These are phyloP conservation scores for Eulemur macaco DNA, from an alignment of 2,113 vertebrate species.

Conservation along the genomic window DNA sequence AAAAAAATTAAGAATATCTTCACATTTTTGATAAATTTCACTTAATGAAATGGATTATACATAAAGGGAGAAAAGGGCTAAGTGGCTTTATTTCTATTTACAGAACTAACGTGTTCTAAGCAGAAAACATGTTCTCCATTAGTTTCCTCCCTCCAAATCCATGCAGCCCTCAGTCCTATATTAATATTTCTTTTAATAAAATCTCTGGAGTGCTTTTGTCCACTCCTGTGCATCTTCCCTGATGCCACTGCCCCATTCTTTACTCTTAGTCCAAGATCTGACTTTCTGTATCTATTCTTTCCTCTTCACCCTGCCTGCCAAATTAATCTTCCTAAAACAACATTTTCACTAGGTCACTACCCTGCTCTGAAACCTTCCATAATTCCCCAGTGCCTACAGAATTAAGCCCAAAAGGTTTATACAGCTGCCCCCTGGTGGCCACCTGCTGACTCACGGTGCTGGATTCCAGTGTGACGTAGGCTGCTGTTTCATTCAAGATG, in stretches of 20 bases:
- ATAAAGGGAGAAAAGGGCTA: background rate
- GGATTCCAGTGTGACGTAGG: background rate
- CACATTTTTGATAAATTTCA: background rate
- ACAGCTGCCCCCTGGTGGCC: slow-evolving; percentile 64
- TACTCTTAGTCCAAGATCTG: background rate
- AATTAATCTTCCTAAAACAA: background rate
- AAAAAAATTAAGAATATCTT: background rate
- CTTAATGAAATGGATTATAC: background rate
- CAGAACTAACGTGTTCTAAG: background rate
- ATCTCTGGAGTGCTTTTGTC: background rate
- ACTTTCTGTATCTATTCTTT: background rate
- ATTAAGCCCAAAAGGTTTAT: slow-evolving; percentile 30
- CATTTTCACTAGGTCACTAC: background rate
- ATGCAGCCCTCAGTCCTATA: background rate
- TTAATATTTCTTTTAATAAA: background rate
- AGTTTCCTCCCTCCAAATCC: background rate
- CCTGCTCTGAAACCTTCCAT: background rate
- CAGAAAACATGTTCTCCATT: background rate
- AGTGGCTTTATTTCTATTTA: background rate
- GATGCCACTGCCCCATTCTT: background rate
- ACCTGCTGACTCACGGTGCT: background rate
- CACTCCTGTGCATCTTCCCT: background rate
- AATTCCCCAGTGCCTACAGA: slow-evolving; percentile 22
- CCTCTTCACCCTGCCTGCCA: background rate
- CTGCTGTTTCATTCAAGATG: background rate